Base-by-base conservation (phyloP, 2,888 invertebrate species). In the Trichopria drosophilae region DNA sequence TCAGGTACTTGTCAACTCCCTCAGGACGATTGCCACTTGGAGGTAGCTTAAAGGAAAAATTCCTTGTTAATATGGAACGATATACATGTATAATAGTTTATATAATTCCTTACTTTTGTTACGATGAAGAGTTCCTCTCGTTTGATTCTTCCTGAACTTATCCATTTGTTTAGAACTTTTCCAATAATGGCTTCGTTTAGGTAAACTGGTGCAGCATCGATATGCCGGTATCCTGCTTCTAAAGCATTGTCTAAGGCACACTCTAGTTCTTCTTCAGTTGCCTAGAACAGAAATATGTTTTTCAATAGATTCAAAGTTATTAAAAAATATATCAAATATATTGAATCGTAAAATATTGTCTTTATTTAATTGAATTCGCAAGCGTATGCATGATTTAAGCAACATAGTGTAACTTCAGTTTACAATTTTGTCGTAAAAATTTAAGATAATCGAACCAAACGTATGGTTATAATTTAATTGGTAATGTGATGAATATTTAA, bases 71-170 rank as follows among this genome's bases (percentile, higher is more conserved):
- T 12, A 12, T 31, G 13, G 31, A 31, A 13, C n/a, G 31, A 10
- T 19, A 7, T 16, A 36, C 15, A 36, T 45, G 10, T 41, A 4
- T 12, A 12, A 20, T 2, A 34, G n/a, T 22, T n/a, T 12, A 16
- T 35, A 36, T 24, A 19, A 7, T 41, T 24, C 29, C 53, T 53
- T 59, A 92, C 80, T 76, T 93, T 93, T 7, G 92, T 90, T n/a
- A 87, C 87, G 37, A 93, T 80, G 69, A 90, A 93, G 0, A 93
- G 75, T 37, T 93, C 89, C 61, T 88, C 86, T 59, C 93, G 82
- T 63, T 80, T 85, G 1, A 84, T 67, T 66, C 83, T 83, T 44
- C 86, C 85, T 4, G 80, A 79, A 35, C 82, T 81, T 24, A 92
- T 74, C 86, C 88, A 88, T 51, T 82, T 81, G 57, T 83, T 81